A percentile compares a stretch with the other conserved stretches of the same genome.
phyloP scores from a whole-genome alignment of 2,888 invertebrate species.

The Agriopis leucophaearia region DNA sequence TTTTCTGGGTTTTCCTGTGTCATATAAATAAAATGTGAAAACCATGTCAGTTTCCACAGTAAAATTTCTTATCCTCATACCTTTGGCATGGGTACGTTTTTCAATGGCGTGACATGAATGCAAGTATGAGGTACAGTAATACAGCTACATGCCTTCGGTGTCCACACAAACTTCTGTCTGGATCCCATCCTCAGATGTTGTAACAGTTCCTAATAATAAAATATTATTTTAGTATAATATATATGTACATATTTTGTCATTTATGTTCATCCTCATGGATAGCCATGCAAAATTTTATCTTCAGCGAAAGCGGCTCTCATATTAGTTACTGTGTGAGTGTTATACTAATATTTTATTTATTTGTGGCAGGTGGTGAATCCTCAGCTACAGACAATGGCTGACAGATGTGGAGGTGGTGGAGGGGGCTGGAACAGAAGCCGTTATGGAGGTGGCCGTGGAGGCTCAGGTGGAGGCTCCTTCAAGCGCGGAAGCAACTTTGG shows the following conservation, averaged over 20 bases:
- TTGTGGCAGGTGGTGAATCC: conserved; percentile 91
- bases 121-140: conserved; percentile 90
- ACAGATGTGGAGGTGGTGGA: conserved; percentile 88
- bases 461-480: conserved; percentile 80
- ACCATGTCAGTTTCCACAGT: neutral
- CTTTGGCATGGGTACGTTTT: conserved; percentile 91
- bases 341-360: neutral
- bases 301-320: too few relatives aligned
- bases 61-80: conserved; percentile 84
- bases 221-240: neutral
- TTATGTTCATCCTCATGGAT: too few relatives aligned
- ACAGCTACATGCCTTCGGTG: conserved; percentile 93
- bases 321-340: neutral
- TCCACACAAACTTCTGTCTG: conserved; percentile 89
- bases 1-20: too few relatives aligned
- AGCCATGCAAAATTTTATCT: too few relatives aligned
- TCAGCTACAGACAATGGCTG: conserved; percentile 93
- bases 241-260: neutral
- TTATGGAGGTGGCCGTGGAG: conserved; percentile 80
- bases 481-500: conserved; percentile 81
- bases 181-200: conserved; percentile 91
- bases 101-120: conserved; percentile 90
- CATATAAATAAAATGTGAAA: too few relatives aligned
- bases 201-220: conserved; percentile 1
- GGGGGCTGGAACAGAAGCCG: conserved; percentile 86